Conservation (phyloP, 1,140 invertebrate species). For the Archivesica marissinica region DNA sequence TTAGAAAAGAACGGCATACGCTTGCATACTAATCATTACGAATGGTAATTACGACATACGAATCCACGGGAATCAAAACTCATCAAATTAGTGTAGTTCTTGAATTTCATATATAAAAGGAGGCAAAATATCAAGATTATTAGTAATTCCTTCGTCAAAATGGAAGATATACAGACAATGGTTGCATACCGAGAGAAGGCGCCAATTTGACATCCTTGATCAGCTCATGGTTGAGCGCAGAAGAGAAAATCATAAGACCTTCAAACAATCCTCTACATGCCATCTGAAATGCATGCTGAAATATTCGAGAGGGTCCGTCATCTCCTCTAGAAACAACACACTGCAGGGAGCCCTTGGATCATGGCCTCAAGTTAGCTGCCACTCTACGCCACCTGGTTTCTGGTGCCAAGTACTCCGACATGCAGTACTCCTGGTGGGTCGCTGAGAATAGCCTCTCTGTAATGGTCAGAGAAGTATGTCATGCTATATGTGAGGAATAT, state of each 20-base stretch:
- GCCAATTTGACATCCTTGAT: conserved; percentile 50
- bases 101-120: too few relatives aligned
- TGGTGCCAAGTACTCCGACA: conserved; percentile 56
- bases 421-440: conserved; percentile 48
- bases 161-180: too few relatives aligned
- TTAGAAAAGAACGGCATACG: too few relatives aligned
- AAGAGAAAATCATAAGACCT: conserved; percentile 27
- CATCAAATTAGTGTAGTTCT: too few relatives aligned
- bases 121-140: too few relatives aligned
- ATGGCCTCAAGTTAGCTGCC: conserved; percentile 48
- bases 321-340: conserved; percentile 31
- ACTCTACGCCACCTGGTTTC: conserved; percentile 56
- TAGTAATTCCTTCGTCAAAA: too few relatives aligned
- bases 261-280: not conserved
- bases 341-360: conserved; percentile 55
- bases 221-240: conserved; percentile 46
- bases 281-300: too few relatives aligned
- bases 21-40: too few relatives aligned
- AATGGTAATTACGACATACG: too few relatives aligned
- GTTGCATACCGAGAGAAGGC: not conserved
- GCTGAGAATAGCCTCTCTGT: conserved; percentile 44
- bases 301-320: too few relatives aligned
- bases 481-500: too few relatives aligned
- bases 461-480: conserved; percentile 53
- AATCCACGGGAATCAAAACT: too few relatives aligned